phyloP scores from a whole-genome alignment of 2,797 vertebrate genomes.

The Takifugu ocellatus region DNA sequence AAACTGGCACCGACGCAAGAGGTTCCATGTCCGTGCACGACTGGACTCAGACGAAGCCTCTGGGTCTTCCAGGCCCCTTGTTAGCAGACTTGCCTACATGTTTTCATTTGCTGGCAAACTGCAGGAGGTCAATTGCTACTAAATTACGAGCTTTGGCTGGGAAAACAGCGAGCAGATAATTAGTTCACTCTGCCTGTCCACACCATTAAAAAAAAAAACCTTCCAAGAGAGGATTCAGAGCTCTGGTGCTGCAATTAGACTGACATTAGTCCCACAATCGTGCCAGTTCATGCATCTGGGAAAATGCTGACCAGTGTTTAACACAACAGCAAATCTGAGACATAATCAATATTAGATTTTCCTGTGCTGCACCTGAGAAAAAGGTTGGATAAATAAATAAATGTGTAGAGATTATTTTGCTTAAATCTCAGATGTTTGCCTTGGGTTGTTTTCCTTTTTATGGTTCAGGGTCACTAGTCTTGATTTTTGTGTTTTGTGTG shows the following conservation, averaged over 20 bases:
- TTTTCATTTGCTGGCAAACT: conserved; percentile 77
- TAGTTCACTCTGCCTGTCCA: conserved; percentile 78
- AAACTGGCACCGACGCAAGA: conserved; percentile 70
- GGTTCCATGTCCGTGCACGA: conserved; percentile 58
- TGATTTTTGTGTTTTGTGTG: no score
- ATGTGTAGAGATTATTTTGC: no score
- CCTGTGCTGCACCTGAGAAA: neutral
- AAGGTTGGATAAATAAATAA: no score
- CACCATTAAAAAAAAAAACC: conserved; percentile 74
- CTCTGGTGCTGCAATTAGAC: conserved; percentile 74
- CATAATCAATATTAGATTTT: neutral
- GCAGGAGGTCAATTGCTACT: conserved; percentile 81
- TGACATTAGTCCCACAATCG: conserved; percentile 69
- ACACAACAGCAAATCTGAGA: conserved; percentile 11
- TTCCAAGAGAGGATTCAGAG: conserved; percentile 62
- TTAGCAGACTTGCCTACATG: conserved; percentile 75
- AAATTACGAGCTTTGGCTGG: conserved; percentile 79
- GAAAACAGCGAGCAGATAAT: conserved; percentile 81
- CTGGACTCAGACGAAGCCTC: conserved; percentile 47
- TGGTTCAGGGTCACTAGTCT: no score
- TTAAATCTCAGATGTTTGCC: no score
- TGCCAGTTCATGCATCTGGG: conserved; percentile 34
- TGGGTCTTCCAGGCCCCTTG: conserved; percentile 65
- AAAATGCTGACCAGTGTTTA: conserved; percentile 34
- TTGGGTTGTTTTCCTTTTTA: no score